Evolutionary conservation across 2,113 vertebrate genomes (phyloP).

Genomic region (Cyprinus carpio): DNA sequence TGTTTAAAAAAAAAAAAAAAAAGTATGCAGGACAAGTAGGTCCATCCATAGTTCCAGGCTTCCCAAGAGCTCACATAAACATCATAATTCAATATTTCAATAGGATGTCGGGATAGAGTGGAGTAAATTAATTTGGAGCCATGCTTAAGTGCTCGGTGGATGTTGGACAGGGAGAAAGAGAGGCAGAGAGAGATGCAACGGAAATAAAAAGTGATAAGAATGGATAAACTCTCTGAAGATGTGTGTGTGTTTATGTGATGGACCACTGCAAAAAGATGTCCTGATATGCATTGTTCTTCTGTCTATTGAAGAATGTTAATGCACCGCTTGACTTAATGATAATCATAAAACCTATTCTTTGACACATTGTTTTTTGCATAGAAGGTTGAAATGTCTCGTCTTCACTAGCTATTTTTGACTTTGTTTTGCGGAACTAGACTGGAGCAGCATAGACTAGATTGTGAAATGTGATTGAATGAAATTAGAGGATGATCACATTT

Average conservation of each 20-base stretch:
- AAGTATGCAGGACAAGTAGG: constrained; percentile 9
- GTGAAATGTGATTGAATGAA: constrained; percentile 21
- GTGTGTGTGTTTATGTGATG: not conserved
- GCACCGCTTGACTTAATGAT: not conserved
- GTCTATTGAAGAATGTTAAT: not conserved
- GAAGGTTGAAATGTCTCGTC: not conserved
- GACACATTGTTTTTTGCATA: not conserved
- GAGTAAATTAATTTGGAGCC: constrained; percentile 73
- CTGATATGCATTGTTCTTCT: not conserved
- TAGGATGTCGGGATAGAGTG: constrained; percentile 61
- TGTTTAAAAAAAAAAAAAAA: no score
- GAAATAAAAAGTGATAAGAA: constrained; percentile 65
- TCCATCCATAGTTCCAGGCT: not conserved
- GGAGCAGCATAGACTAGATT: not conserved
- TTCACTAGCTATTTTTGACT: not conserved
- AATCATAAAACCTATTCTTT: not conserved
- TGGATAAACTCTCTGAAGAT: constrained; percentile 52
- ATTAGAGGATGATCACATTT: not conserved
- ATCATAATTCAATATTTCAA: constrained; percentile 53
- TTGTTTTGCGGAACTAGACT: not conserved
- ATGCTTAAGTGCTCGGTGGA: constrained; percentile 53
- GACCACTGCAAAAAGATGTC: not conserved
- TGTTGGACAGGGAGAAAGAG: constrained; percentile 46
- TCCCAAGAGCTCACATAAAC: constrained; percentile 37
- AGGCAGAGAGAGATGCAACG: constrained; percentile 3